These are phyloP conservation scores for Celastrina argiolus DNA, from an alignment of 2,888 invertebrate species.

Conservation along the genomic window DNA sequence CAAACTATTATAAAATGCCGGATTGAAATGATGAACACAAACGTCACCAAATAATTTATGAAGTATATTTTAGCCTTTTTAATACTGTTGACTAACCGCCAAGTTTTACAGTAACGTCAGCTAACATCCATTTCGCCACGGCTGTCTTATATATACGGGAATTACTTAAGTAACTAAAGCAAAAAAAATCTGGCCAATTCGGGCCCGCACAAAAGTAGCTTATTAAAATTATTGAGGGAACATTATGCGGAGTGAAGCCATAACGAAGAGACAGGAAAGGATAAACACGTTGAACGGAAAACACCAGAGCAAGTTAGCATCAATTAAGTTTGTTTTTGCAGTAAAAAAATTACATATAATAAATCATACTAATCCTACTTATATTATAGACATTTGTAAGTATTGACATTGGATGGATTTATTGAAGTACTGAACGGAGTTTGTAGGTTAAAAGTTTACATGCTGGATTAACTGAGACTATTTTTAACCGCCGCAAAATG, in stretches of 20 bases:
- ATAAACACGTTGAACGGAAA: slow-evolving; percentile 35
- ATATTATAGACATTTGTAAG: too few relatives aligned
- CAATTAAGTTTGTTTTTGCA: background rate
- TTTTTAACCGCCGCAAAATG: too few relatives aligned
- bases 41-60: background rate
- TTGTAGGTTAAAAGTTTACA: too few relatives aligned
- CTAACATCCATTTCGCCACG: background rate
- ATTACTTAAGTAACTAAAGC: slow-evolving; percentile 6
- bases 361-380: too few relatives aligned
- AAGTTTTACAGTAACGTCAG: background rate
- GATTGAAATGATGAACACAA: too few relatives aligned
- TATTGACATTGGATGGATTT: too few relatives aligned
- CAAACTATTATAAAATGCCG: too few relatives aligned
- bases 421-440: too few relatives aligned
- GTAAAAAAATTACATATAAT: background rate
- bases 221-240: slow-evolving; percentile 36
- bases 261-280: slow-evolving; percentile 38
- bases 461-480: too few relatives aligned
- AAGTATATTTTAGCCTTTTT: background rate
- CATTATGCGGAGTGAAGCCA: slow-evolving; percentile 36
- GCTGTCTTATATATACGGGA: slow-evolving; percentile 1
- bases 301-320: slow-evolving; percentile 26
- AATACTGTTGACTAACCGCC: background rate
- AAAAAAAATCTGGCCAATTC: slow-evolving; percentile 12
- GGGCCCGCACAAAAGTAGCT: slow-evolving; percentile 30